Base-by-base conservation (phyloP, 2,888 invertebrate species). In the Trissolcus brochymenae region DNA sequence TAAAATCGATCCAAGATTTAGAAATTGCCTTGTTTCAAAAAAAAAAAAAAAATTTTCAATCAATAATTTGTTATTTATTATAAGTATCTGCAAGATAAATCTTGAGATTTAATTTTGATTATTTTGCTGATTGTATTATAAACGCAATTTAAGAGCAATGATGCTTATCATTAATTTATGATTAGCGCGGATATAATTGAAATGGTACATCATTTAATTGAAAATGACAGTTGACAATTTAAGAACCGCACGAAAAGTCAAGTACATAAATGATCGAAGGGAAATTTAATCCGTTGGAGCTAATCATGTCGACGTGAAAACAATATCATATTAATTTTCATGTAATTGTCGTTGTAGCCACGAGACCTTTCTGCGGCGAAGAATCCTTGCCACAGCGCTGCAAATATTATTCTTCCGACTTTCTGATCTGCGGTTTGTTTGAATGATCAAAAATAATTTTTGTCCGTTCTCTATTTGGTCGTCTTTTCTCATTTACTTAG, bases 381-480 rank as follows among this genome's bases (percentile, higher is more conserved):
- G 51, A 62, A 54, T 46, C 46, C 14, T 16, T 46, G 14, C 16
- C 54, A 59, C 67, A 50, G 66, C 65, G 29, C 25, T 25, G 53
- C 49, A 25, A 51, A 54, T 59, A 53, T 49, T 17, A 56, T 57
- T 55, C 50, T 65, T 51, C n/a, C 53, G 41, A 68, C 73, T 74
- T 65, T 71, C 70, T 49, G 59, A 68, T 74, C 70, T 59, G 74
- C 46, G 78, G 71, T 74, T n/a, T 54, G 61, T n/a, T 17, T 14
- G 49, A 56, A 70, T 70, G 46, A 62, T 35, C 35, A 64, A 67
- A 72, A 64, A 49, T 29, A 55, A 43, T 57, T 54, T 54, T 56
- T 53, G 71, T 71, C 46, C 67, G 62, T 49, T 71, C 66, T 64
- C 54, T 57, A 72, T 64, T 78, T 72, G 67, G 67, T 75, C 75